Base-by-base conservation (phyloP, 2,888 invertebrate genomes). In the Hofmannophila pseudospretella region DNA sequence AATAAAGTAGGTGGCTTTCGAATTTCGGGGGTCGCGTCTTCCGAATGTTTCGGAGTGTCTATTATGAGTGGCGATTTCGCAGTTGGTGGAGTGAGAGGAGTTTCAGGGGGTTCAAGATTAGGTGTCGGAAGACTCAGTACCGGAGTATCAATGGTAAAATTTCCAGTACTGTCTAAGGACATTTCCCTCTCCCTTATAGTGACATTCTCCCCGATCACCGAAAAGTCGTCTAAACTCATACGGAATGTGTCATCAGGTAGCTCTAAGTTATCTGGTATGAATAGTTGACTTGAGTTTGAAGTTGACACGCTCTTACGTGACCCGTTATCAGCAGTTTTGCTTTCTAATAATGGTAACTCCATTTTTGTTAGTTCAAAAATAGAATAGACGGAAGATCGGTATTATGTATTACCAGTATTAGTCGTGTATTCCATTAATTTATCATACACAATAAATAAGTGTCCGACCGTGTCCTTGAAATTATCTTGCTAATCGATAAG, bases 401-500 rank as follows among this genome's bases (percentile, higher is more conserved):
- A 20, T 20, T 20, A 20, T 20, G 4, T 20, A 20, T 20, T 20
- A 20, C 4, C 7, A 20, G 20, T 3, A 5, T 5, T 7, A 5
- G 20, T n/a, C n/a, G n/a, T n/a, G n/a, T n/a, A n/a, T n/a, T 23
- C n/a, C 23, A 23, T 32, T 13, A 23, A 14, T 33, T n/a, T 14
- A 25, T 25, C 32, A 33, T 25, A 9, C 14, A 14, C 14, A 20
- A n/a, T n/a, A n/a, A 41, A 50, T 36, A 42, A 40, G 51, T 57
- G 56, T 58, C n/a, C 46, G 44, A 54, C 46, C 39, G 42, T 61
- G 80, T 52, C 82, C 81, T 84, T 82, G 82, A 78, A 38, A 66
- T 79, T 69, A 79, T 78, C 79, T 74, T 62, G 58, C 62, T 70
- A 80, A 82, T 84, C 84, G 84, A 84, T 84, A 84, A 80, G 69